These are phyloP conservation scores for Spheniscus mendiculus DNA, from an alignment of 2,113 vertebrate species.

Conservation along the genomic window DNA sequence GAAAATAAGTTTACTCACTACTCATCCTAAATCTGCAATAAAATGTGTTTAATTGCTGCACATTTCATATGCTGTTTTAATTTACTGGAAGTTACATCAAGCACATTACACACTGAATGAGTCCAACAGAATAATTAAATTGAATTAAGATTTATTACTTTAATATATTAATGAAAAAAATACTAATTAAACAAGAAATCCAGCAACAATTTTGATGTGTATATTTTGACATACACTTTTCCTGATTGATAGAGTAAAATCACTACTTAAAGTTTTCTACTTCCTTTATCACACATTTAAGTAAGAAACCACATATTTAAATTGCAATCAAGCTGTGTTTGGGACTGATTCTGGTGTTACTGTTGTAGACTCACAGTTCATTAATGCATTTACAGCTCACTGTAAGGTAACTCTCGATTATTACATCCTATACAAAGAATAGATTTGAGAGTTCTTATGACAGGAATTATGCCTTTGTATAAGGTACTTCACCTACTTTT, in stretches of 20 bases:
- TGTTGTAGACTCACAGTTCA: background rate
- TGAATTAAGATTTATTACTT: background rate
- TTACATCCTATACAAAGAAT: background rate
- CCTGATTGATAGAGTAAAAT: background rate
- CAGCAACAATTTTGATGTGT: background rate
- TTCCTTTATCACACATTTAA: background rate
- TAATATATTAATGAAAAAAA: background rate
- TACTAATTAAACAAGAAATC: background rate
- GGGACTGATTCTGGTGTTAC: background rate
- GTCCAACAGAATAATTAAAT: background rate
- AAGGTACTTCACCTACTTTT: background rate
- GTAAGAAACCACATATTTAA: background rate
- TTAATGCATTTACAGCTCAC: background rate
- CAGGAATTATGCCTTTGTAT: background rate
- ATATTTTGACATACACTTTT: background rate
- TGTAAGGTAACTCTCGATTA: background rate
- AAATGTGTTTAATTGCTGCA: background rate
- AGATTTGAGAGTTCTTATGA: background rate
- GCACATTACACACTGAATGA: background rate
- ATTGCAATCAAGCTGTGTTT: background rate
- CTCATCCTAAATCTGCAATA: background rate
- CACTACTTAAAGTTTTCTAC: background rate
- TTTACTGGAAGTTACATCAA: background rate
- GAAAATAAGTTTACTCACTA: background rate
- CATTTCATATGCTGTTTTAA: background rate